Conservation (phyloP, 2,888 invertebrate genomes). For the Erynnis tages region DNA sequence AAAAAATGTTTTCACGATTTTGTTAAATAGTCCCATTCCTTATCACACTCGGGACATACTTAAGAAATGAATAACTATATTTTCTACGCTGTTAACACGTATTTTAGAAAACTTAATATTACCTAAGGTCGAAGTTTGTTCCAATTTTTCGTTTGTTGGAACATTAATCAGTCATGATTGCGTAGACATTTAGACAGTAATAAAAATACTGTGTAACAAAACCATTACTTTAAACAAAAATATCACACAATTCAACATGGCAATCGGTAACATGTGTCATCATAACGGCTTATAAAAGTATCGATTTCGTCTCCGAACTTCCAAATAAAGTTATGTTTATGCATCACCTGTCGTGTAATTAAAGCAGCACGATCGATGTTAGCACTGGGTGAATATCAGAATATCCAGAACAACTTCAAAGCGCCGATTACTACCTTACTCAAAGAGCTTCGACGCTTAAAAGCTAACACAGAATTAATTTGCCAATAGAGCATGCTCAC, state of each 20-base stretch:
- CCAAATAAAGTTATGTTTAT: constrained; percentile 27
- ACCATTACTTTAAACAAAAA: background rate
- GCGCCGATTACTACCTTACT: constrained; percentile 46
- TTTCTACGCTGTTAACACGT: too few relatives aligned
- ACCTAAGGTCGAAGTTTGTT: too few relatives aligned
- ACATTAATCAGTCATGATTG: too few relatives aligned
- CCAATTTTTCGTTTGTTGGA: too few relatives aligned
- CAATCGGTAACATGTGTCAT: background rate
- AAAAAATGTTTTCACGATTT: too few relatives aligned
- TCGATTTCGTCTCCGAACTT: constrained; percentile 11
- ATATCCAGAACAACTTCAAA: constrained; percentile 41
- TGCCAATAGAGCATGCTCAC: constrained; percentile 57
- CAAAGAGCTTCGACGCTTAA: constrained; percentile 45
- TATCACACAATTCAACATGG: background rate
- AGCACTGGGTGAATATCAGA: constrained; percentile 22
- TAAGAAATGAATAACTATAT: too few relatives aligned
- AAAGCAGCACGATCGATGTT: constrained; percentile 22
- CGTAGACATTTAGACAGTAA: too few relatives aligned
- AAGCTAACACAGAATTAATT: constrained; percentile 56
- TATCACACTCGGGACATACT: too few relatives aligned
- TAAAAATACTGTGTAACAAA: too few relatives aligned
- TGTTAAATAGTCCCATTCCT: too few relatives aligned
- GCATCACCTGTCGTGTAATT: constrained; percentile 23
- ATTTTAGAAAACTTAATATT: too few relatives aligned
- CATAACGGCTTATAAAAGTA: constrained; percentile 1